Base-by-base conservation (phyloP, 2,888 invertebrate species). In the Hirtodrosophila confusa region DNA sequence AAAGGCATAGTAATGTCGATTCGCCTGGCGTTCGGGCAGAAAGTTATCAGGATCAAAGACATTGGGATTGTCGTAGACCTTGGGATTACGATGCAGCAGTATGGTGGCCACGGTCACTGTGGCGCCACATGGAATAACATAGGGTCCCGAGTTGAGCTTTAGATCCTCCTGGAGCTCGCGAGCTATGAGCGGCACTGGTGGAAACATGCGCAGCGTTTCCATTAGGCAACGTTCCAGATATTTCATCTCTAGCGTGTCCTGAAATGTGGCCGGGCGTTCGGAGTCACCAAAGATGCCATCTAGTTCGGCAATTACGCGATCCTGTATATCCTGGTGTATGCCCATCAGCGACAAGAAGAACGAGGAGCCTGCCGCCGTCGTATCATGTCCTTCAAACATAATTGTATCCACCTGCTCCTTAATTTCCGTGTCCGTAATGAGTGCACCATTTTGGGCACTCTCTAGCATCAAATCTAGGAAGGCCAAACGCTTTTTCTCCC, bases 311-410 rank as follows among this genome's bases (percentile, higher is more conserved):
- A 94, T 92, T 3, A 96, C 95, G 84, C 94, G 94, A 69, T 94
- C 90, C 91, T 96, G 96, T 75, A 96, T 93, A 58, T 95, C 92
- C 86, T 94, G 94, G 90, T 95, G 95, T 64, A 94, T 93, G 58
- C 95, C 96, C 93, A 96, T 94, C 83, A 96, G 90, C 37, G 95
- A 96, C n/a, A 96, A 92, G 89, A 95, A 95, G 92, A 96, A 96
- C 86, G 96, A 96, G 78, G 95, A 95, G 9, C 95, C 96, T 27
- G 96, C 95, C 3, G 96, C 96, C 3, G 96, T 96, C 2, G 96
- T 96, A 83, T 96, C 96, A 89, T 96, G 96, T 41, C 96, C 96
- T 94, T 97, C 95, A 90, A 96, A 96, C 96, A 96, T 96, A 78
- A 96, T 96, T 0, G 96, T 96, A 89, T 96, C 95, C 0, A 96